Conservation (phyloP, 2,888 invertebrate species). For the Therioaphis trifolii region DNA sequence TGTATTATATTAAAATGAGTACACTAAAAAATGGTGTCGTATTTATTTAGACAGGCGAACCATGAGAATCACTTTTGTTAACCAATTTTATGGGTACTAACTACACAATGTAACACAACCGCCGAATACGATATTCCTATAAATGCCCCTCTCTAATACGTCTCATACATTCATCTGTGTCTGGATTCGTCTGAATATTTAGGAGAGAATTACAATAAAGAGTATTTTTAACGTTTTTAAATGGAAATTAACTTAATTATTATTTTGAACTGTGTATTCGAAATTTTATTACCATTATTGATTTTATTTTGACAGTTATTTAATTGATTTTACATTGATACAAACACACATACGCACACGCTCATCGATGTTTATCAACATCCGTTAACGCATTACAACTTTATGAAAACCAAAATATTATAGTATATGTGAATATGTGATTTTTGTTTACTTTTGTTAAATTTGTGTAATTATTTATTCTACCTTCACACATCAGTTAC, state of each 20-base stretch:
- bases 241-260: too few species aligned
- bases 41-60: conserved; percentile 5
- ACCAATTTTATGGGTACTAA: conserved; percentile 2
- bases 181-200: neutral
- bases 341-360: neutral
- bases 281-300: too few species aligned
- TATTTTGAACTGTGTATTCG: too few species aligned
- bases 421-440: too few species aligned
- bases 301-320: neutral
- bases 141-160: neutral
- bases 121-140: conserved; percentile 12
- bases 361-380: neutral
- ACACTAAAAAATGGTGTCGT: neutral
- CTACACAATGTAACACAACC: neutral
- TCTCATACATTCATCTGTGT: neutral
- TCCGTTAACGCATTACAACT: neutral
- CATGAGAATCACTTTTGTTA: neutral
- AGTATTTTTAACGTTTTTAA: neutral
- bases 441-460: too few species aligned
- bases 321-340: neutral
- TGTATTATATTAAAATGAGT: neutral
- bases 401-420: neutral
- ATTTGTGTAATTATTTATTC: neutral
- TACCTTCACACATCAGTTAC: neutral
- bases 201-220: neutral